These are phyloP conservation scores for Cremastobaeus sp. DNA, from an alignment of 2,888 invertebrate genomes.

Conservation along the genomic window DNA sequence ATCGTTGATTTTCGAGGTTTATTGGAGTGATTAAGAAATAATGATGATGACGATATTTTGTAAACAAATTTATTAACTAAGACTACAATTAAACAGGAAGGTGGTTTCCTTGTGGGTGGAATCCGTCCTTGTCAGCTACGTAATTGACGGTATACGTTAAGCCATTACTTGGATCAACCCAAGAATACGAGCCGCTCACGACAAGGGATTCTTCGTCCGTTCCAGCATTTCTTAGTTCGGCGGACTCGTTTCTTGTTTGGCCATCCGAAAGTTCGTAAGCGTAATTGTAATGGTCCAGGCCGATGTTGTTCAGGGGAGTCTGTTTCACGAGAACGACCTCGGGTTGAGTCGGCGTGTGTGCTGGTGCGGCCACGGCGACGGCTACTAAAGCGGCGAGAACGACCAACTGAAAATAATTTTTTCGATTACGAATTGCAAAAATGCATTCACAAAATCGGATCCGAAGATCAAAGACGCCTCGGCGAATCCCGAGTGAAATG, in stretches of 20 bases:
- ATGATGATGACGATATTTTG: constrained; percentile 1
- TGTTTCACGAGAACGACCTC: constrained; percentile 49
- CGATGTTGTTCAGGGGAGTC: constrained; percentile 45
- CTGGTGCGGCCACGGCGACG: constrained; percentile 66
- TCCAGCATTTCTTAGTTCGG: constrained; percentile 65
- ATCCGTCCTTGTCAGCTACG: constrained; percentile 68
- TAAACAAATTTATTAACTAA: constrained; percentile 28
- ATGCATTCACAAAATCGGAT: neutral
- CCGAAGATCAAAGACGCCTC: neutral
- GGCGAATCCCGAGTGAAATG: constrained; percentile 24
- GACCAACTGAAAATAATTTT: constrained; percentile 61
- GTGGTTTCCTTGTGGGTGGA: constrained; percentile 67
- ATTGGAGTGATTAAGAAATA: neutral
- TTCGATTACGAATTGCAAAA: neutral
- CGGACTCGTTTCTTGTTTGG: constrained; percentile 66
- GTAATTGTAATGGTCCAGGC: constrained; percentile 59
- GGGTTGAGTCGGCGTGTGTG: no score
- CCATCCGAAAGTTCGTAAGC: constrained; percentile 63
- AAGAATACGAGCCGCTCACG: constrained; percentile 68
- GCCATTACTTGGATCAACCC: constrained; percentile 67
- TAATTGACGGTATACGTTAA: constrained; percentile 65
- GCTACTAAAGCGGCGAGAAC: constrained; percentile 67
- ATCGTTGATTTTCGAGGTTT: no score
- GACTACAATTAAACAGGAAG: constrained; percentile 58
- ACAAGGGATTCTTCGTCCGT: constrained; percentile 65